These are phyloP conservation scores for Clarias macrocephalus DNA, from an alignment of 2,113 vertebrate genomes.

Conservation along the genomic window DNA sequence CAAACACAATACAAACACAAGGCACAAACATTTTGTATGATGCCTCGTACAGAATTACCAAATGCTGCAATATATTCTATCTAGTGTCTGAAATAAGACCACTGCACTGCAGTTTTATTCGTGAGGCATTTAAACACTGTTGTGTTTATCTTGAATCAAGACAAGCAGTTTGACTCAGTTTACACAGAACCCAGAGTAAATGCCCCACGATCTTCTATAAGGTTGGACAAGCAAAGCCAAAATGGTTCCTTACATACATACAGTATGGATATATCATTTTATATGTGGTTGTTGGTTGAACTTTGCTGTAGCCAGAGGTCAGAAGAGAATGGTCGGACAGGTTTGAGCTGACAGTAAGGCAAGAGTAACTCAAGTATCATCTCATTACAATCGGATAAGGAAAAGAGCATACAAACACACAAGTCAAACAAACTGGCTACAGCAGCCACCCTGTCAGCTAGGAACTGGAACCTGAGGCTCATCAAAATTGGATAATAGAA, in stretches of 20 bases:
- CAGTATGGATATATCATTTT: no score
- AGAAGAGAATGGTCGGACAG: no score
- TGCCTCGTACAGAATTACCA: neutral
- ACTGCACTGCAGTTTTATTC: neutral
- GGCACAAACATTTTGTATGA: neutral
- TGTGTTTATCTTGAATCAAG: neutral
- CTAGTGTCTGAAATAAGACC: neutral
- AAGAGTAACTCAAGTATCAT: no score
- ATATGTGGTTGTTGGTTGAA: no score
- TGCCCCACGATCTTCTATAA: neutral
- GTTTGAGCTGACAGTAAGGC: no score
- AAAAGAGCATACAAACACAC: no score
- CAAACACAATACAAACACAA: neutral
- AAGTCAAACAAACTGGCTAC: no score
- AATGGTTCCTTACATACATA: neutral
- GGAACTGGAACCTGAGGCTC: no score
- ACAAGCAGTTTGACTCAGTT: neutral
- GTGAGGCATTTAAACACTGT: neutral
- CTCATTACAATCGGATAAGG: no score
- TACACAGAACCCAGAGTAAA: neutral
- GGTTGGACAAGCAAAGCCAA: neutral
- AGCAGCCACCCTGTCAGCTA: no score
- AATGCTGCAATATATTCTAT: neutral
- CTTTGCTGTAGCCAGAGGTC: no score
- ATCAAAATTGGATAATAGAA: no score